Evolutionary conservation across 2,797 vertebrate species (phyloP).

Genomic region (Trichosurus vulpecula): DNA sequence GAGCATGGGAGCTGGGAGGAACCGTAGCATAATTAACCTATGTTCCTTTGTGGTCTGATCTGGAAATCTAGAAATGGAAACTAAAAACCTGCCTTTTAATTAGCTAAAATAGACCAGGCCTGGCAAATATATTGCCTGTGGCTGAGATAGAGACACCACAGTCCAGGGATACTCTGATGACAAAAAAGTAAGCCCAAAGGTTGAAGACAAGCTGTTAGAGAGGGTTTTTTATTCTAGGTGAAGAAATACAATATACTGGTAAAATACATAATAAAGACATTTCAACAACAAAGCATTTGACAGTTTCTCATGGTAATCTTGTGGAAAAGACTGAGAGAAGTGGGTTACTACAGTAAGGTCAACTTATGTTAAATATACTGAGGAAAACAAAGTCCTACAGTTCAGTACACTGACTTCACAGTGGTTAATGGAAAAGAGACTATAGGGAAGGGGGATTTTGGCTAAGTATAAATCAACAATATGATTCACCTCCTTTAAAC

Average conservation of each 20-base stretch:
- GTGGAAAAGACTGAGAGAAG: not conserved
- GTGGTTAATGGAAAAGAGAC: not conserved
- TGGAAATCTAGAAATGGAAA: not conserved
- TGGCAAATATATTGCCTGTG: not conserved
- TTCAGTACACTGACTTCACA: not conserved
- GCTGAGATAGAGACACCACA: not conserved
- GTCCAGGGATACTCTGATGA: not conserved
- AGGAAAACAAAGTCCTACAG: not conserved
- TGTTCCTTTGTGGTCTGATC: not conserved
- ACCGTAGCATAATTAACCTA: not conserved
- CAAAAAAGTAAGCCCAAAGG: not conserved
- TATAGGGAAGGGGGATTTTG: not conserved
- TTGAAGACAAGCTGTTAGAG: not conserved
- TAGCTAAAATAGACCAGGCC: not conserved
- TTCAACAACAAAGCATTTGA: not conserved
- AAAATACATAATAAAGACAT: not conserved
- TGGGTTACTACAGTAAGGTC: not conserved
- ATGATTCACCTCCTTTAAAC: not conserved
- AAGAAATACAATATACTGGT: not conserved
- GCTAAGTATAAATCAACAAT: not conserved
- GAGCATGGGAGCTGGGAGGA: not conserved
- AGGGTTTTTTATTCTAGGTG: not conserved
- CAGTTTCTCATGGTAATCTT: not conserved
- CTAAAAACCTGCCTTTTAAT: not conserved
- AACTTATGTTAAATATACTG: not conserved